A percentile compares a stretch with the other conserved stretches of the same genome.
Evolutionary conservation across 2,888 invertebrate species (phyloP).

Genomic region (Malthinus seriepunctatus): DNA sequence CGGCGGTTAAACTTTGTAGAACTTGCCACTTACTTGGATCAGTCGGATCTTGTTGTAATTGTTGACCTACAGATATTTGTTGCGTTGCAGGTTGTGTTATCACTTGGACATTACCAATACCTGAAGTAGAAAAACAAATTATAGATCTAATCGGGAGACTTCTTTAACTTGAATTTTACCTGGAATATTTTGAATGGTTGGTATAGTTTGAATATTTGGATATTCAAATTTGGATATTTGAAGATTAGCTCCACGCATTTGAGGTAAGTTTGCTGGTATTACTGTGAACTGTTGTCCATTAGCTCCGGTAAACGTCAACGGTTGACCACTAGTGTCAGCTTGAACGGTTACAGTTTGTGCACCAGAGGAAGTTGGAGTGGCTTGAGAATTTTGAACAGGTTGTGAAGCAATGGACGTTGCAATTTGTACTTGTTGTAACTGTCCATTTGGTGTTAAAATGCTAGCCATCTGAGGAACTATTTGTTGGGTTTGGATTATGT

Average conservation of each 20-base stretch:
- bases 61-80: conserved; percentile 60
- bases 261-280: conserved; percentile 66
- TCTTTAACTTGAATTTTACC: conserved; percentile 36
- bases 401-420: conserved; percentile 58
- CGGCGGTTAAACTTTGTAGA: conserved; percentile 56
- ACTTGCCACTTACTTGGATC: conserved; percentile 88
- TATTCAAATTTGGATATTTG: too few species aligned
- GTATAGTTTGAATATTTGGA: conserved; percentile 68
- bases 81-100: conserved; percentile 62
- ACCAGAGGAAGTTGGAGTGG: conserved; percentile 48
- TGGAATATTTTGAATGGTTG: conserved; percentile 69
- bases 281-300: conserved; percentile 83
- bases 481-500: conserved; percentile 58
- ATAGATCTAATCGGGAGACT: neutral
- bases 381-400: conserved; percentile 40
- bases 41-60: conserved; percentile 80
- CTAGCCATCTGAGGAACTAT: conserved; percentile 81
- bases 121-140: conserved; percentile 53
- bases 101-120: conserved; percentile 80
- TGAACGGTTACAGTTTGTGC: conserved; percentile 51
- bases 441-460: conserved; percentile 85
- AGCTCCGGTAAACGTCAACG: conserved; percentile 73
- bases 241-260: conserved; percentile 48
- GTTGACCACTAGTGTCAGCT: conserved; percentile 57
- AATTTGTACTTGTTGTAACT: conserved; percentile 88